These are phyloP conservation scores for Atherinomorus stipes DNA, from an alignment of 2,113 vertebrate species.

Conservation along the genomic window DNA sequence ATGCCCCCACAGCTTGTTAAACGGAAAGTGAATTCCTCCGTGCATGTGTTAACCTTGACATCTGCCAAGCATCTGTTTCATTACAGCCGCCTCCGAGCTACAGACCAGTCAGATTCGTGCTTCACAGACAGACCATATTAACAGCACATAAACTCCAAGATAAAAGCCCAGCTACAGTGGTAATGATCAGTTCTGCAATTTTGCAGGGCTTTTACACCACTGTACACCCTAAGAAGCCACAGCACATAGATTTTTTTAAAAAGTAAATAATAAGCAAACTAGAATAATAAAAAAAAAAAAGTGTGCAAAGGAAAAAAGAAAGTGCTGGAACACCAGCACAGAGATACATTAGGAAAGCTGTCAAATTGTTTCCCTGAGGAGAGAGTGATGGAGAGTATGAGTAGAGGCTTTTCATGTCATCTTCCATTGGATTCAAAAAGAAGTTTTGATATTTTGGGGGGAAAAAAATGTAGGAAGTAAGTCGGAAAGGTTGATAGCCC, in stretches of 20 bases:
- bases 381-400: conserved; percentile 9
- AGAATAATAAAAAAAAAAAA: conserved; percentile 2
- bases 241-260: conserved; percentile 30
- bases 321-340: not conserved
- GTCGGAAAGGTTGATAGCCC: not conserved
- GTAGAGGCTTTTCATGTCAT: conserved; percentile 13
- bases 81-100: conserved; percentile 20
- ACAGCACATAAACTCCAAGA: conserved; percentile 43
- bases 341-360: conserved; percentile 21
- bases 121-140: conserved; percentile 47
- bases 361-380: conserved; percentile 16
- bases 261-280: conserved; percentile 36
- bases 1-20: conserved; percentile 55
- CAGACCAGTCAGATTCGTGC: conserved; percentile 34
- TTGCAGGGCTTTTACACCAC: conserved; percentile 23
- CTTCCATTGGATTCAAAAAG: not conserved
- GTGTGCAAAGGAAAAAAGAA: conserved; percentile 12
- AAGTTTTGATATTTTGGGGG: not conserved
- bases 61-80: conserved; percentile 66
- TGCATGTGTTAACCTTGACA: conserved; percentile 59
- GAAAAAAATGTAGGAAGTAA: conserved; percentile 2
- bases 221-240: conserved; percentile 3
- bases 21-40: conserved; percentile 49
- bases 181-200: conserved; percentile 50
- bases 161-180: conserved; percentile 25